Evolutionary conservation across 2,888 invertebrate species (phyloP).

Genomic region (Calameuta idolon): DNA sequence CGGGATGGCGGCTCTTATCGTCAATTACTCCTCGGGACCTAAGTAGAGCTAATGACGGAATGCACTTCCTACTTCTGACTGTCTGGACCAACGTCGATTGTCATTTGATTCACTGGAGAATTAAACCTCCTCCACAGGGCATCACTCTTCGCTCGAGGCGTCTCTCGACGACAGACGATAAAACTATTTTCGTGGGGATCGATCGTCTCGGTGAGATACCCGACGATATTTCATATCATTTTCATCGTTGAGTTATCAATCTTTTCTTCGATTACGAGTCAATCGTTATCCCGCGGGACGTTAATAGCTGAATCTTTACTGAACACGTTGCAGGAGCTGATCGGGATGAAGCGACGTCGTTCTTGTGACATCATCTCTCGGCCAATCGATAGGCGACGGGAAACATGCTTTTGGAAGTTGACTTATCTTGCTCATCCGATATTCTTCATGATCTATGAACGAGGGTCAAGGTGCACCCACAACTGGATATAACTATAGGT

Average conservation of each 20-base stretch:
- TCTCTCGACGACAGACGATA: slow-evolving; percentile 14
- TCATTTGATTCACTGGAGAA: not conserved
- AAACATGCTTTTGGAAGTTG: not conserved
- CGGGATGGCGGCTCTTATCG: slow-evolving; percentile 37
- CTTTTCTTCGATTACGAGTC: slow-evolving; percentile 26
- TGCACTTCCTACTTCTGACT: slow-evolving; percentile 43
- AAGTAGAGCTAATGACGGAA: slow-evolving; percentile 51
- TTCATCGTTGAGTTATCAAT: slow-evolving; percentile 30
- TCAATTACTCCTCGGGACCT: slow-evolving; percentile 47
- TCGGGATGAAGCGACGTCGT: slow-evolving; percentile 6
- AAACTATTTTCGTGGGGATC: slow-evolving; percentile 39
- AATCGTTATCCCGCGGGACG: slow-evolving; percentile 20
- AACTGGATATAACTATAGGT: not conserved
- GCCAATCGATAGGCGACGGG: not conserved
- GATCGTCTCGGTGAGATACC: slow-evolving; percentile 39
- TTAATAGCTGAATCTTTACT: slow-evolving; percentile 16
- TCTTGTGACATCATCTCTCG: not conserved
- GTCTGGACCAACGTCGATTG: slow-evolving; percentile 2
- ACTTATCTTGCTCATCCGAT: not conserved
- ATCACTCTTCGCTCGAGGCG: not conserved
- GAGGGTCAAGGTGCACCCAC: not conserved
- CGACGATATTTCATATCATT: slow-evolving; percentile 27
- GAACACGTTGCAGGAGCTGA: not conserved
- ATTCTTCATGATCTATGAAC: not conserved
- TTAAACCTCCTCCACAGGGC: not conserved